Conservation (phyloP, 2,797 vertebrate species). For the Liparis tanakae region DNA sequence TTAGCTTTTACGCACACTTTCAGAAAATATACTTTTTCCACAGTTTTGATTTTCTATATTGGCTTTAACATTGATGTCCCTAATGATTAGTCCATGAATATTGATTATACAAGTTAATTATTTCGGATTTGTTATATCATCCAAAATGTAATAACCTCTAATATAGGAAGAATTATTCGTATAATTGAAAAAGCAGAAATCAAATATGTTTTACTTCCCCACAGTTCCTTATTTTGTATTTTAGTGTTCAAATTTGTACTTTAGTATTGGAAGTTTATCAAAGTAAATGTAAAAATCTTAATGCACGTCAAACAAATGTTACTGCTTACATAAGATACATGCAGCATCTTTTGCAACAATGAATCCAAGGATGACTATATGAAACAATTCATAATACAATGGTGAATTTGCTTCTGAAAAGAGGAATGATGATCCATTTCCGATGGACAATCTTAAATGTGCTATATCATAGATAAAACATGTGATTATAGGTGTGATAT, state of each 20-base stretch:
- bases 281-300: not conserved
- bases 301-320: too few species aligned
- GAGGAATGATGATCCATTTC: not conserved
- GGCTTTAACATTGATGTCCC: not conserved
- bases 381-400: not conserved
- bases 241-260: not conserved
- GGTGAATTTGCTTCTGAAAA: not conserved
- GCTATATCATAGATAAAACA: not conserved
- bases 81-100: not conserved
- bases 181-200: not conserved
- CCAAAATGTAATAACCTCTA: not conserved
- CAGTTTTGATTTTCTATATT: not conserved
- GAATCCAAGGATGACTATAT: not conserved
- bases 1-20: not conserved
- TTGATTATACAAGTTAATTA: not conserved
- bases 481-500: not conserved
- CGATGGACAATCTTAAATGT: not conserved
- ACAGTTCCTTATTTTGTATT: not conserved
- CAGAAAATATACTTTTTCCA: not conserved
- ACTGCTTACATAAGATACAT: not conserved
- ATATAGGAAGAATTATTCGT: not conserved
- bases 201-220: too few species aligned
- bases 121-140: not conserved
- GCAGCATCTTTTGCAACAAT: not conserved
- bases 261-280: not conserved